Evolutionary conservation across 1,140 invertebrate species (phyloP).

Genomic region (Drosophila seguyi): DNA sequence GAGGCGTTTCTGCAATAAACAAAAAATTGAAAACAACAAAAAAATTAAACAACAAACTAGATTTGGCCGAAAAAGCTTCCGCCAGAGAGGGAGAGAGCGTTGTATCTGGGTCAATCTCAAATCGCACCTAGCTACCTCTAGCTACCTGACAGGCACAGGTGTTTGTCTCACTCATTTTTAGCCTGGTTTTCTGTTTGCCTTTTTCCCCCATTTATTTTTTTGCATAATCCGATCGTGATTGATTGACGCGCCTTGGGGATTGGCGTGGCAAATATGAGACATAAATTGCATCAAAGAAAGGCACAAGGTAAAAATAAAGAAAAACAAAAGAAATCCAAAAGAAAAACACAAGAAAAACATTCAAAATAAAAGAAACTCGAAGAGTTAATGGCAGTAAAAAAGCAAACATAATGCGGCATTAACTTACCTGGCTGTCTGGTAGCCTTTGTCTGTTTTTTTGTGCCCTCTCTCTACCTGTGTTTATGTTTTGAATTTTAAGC

Average conservation of each 20-base stretch:
- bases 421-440: background rate
- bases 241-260: constrained; percentile 51
- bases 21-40: background rate
- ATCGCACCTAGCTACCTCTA: constrained; percentile 3
- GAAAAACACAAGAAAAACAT: background rate
- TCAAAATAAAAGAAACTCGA: constrained; percentile 8
- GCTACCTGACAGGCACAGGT: constrained; percentile 43
- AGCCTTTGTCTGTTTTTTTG: constrained; percentile 29
- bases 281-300: constrained; percentile 37
- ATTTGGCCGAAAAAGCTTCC: constrained; percentile 45
- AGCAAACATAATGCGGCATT: constrained; percentile 35
- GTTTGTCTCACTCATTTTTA: constrained; percentile 41
- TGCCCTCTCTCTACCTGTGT: constrained; percentile 12
- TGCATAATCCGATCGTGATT: constrained; percentile 61
- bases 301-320: constrained; percentile 1
- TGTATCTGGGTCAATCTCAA: constrained; percentile 46
- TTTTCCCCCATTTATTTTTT: constrained; percentile 20
- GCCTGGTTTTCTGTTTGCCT: constrained; percentile 15
- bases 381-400: constrained; percentile 18
- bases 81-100: background rate
- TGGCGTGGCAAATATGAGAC: constrained; percentile 49
- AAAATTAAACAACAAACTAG: constrained; percentile 6
- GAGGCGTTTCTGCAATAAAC: constrained; percentile 54
- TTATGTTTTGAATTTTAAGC: constrained; percentile 55
- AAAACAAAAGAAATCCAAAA: background rate